Evolutionary conservation across 2,113 vertebrate species (phyloP), one percentile per base, ranked within the genome.

Genomic region (Apodemus sylvaticus): DNA sequence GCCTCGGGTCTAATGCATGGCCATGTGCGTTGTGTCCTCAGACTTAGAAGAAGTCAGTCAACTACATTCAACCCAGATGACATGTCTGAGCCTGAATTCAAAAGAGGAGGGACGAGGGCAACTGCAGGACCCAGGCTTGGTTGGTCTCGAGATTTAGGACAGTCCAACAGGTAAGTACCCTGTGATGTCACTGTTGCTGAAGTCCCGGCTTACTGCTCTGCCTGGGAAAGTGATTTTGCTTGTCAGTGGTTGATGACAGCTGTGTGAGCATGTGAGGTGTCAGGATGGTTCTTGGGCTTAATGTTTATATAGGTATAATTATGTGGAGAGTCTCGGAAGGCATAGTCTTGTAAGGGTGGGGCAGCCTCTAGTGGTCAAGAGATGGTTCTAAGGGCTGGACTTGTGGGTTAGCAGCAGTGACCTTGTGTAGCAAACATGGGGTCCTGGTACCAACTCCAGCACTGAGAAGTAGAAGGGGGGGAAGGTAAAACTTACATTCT

Each of bases 11-110:
- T 86, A 26, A 81, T 20, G 9, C 20, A 11, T 7, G 8, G 31
- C 74, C 14, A 10, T 45, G 1, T 90, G 31, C 77, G 20, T 29
- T 82, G 22, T 96, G 86, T 95, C 96, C 86, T 91, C 51, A 99
- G 99, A 94, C 99, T 99, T 68, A 99, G 97, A 96, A 99, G 99
- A 97, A 99, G 99, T 95, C 99, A 99, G 91, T 99, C 99, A 0
- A 99, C 99, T 53, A 99, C 99, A 0, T 99, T 99, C 93, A 99
- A 99, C 98, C 98, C 99, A 58, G 99, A 99, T 0, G 99, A 99
- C 90, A 99, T 99, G 93, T 98, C 99, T 0, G 99, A 99, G 94
- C 98, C 98, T 0, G 99, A 99, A 97, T 99, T 99, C 98, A 99
- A 99, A 90, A 98, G 99, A 96, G 99, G 99, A 71, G 99, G 99